Evolutionary conservation across 2,797 vertebrate genomes (phyloP), one percentile per base, ranked within the genome.

Genomic region (Sorex maritimensis): DNA sequence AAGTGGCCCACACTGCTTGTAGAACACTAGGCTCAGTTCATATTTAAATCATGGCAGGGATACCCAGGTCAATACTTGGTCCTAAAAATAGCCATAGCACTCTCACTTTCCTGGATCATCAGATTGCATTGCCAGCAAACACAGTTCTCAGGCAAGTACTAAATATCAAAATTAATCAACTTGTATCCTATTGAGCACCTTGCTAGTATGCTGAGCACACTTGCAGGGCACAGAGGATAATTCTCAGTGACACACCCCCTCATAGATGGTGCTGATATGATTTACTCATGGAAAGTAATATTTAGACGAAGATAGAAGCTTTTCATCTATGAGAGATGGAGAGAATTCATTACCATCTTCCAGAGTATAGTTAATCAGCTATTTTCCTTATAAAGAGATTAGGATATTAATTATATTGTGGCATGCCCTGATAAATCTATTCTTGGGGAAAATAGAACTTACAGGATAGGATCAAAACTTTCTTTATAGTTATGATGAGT

Each of bases 161-260:
- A 83, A 63, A 79, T 80, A 44, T 44, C 41, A 44, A 44, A 44
- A 5, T 88, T 91, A 86, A 86, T 81, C 93, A 44, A 86, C 24
- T 88, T 91, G 12, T 6, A 46, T 95, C 77, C 81, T 83, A 73
- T 69, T 81, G 80, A 74, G 52, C 46, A 85, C 30, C 67, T 92
- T 88, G 68, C 94, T 88, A 93, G 63, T 72, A 41, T 86, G 24
- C 55, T 89, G 77, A 73, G 94, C 88, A 8, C 63, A 89, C 69
- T 92, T 86, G 4, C 55, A 89, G 63, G 30, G 17, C 77, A n/a
- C 24, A 77, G 24, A 77, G 41, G 55, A 34, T 82, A 82, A 34
- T 41, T 26, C 65, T 74, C 41, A 78, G 10, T 63, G n/a, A 74
- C 61, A 55, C 52, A 55, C 52, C 21, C 9, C 1, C 80, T 89